Evolutionary conservation across 2,888 invertebrate genomes (phyloP).

Genomic region (Harpalus rubripes): DNA sequence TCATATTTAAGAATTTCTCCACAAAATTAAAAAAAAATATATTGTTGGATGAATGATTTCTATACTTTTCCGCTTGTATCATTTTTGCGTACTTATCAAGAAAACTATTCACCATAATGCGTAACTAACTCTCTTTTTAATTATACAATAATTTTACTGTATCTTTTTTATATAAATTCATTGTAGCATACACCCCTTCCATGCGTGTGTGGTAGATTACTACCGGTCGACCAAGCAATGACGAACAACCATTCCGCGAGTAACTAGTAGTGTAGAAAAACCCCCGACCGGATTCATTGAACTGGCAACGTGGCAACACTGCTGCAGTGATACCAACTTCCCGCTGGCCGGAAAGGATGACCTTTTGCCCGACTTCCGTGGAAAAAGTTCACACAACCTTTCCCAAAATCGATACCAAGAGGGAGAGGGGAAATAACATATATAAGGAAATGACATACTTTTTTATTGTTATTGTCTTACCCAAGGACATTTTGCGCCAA

Average conservation of each 20-base stretch:
- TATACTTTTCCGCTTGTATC: too few relatives aligned
- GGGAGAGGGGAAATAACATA: background rate
- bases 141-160: too few relatives aligned
- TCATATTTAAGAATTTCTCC: too few relatives aligned
- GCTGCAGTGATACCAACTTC: background rate
- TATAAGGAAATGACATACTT: background rate
- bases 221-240: slow-evolving; percentile 2
- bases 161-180: background rate
- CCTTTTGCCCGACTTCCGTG: slow-evolving; percentile 46
- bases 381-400: slow-evolving; percentile 11
- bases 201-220: background rate
- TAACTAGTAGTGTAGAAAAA: slow-evolving; percentile 17
- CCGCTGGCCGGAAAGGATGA: slow-evolving; percentile 19
- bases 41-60: too few relatives aligned
- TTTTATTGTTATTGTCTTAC: too few relatives aligned
- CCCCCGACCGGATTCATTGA: too few relatives aligned
- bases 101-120: too few relatives aligned
- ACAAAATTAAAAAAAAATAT: too few relatives aligned
- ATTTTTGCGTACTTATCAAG: too few relatives aligned
- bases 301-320: slow-evolving; percentile 17
- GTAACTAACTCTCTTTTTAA: too few relatives aligned
- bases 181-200: background rate
- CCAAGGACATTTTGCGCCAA: too few relatives aligned
- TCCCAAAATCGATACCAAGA: slow-evolving; percentile 29
- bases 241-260: background rate